A percentile compares a stretch with the other conserved stretches of the same genome.
Conservation (phyloP, 2,888 invertebrate genomes). For the Seira ritae region DNA sequence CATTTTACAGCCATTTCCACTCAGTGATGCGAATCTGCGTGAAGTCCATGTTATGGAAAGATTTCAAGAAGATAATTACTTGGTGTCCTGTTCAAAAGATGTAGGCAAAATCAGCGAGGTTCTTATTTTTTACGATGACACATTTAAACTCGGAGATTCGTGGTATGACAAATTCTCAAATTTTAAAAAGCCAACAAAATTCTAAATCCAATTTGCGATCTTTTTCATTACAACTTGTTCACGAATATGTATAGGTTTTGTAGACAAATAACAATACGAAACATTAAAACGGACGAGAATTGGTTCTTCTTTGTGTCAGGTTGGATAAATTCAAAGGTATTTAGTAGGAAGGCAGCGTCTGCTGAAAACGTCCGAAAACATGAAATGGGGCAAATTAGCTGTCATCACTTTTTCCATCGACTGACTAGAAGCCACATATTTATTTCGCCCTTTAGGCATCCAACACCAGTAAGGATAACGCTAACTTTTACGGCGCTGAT, state of each 20-base stretch:
- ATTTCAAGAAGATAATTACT: conserved; percentile 56
- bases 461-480: conserved; percentile 13
- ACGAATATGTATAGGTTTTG: conserved; percentile 44
- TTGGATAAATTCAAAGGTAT: conserved; percentile 24
- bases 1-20: conserved; percentile 43
- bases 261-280: conserved; percentile 42
- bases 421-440: conserved; percentile 23
- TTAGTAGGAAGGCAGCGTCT: background rate
- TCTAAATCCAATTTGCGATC: background rate
- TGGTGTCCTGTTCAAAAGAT: conserved; percentile 38
- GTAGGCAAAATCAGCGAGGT: conserved; percentile 42
- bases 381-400: conserved; percentile 15
- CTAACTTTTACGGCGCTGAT: conserved; percentile 41
- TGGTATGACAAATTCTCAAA: no score
- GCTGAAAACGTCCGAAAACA: background rate
- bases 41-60: conserved; percentile 28
- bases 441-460: conserved; percentile 35
- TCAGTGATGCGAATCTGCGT: conserved; percentile 32
- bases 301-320: conserved; percentile 42
- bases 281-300: conserved; percentile 48
- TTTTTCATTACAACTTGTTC: background rate
- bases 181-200: background rate
- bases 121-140: conserved; percentile 29
- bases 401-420: conserved; percentile 28
- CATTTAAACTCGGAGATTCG: no score